Evolutionary conservation across 1,140 invertebrate species (phyloP).

Genomic region (Achroia grisella): DNA sequence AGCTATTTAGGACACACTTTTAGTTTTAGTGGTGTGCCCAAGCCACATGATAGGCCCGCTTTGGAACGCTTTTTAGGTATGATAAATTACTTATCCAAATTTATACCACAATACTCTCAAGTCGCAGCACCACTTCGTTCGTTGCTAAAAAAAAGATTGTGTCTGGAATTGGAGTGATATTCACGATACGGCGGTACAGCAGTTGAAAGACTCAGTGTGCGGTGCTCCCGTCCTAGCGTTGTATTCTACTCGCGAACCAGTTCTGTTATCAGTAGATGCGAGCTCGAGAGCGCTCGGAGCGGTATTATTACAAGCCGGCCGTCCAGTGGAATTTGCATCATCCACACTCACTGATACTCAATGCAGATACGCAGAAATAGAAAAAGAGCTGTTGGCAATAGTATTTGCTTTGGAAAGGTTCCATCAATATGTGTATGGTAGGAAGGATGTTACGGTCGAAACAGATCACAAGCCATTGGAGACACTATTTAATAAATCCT

Average conservation of each 20-base stretch:
- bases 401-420: no score
- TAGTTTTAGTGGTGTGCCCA: constrained; percentile 27
- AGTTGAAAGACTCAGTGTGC: no score
- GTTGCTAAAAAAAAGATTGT: constrained; percentile 28
- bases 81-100: constrained; percentile 15
- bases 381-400: constrained; percentile 63
- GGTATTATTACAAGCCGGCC: constrained; percentile 24
- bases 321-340: constrained; percentile 41
- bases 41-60: constrained; percentile 11
- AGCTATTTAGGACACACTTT: no score
- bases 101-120: constrained; percentile 29
- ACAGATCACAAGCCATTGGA: no score
- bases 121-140: constrained; percentile 20
- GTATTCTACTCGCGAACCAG: no score
- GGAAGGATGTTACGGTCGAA: no score
- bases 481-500: no score
- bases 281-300: constrained; percentile 35
- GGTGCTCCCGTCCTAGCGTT: constrained; percentile 24
- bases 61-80: constrained; percentile 19
- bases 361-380: constrained; percentile 61
- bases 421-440: no score
- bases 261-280: no score
- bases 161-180: constrained; percentile 25
- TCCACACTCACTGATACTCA: no score
- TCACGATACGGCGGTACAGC: no score